Evolutionary conservation across 2,888 invertebrate species (phyloP).

Genomic region (Marronus borbonicus): DNA sequence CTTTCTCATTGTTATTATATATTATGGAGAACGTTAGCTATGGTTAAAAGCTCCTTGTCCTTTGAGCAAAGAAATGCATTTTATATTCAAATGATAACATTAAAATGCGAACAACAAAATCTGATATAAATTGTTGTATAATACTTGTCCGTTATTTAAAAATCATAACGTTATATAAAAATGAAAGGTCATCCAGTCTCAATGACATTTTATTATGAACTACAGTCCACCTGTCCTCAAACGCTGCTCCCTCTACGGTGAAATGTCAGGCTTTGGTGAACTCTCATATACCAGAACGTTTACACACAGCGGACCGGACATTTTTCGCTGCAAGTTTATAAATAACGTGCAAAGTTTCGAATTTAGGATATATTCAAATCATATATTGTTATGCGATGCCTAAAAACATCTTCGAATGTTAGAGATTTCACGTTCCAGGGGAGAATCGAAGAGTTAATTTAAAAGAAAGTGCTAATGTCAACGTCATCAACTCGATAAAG

Average conservation of each 20-base stretch:
- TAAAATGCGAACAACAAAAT: neutral
- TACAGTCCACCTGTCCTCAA: constrained; percentile 21
- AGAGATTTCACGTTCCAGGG: no score
- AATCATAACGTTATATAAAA: constrained; percentile 25
- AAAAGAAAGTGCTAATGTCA: no score
- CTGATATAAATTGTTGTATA: neutral
- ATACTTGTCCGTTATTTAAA: constrained; percentile 25
- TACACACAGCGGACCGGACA: neutral
- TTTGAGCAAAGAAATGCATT: no score
- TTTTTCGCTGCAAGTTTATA: neutral
- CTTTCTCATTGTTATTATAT: no score
- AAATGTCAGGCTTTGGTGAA: constrained; percentile 32
- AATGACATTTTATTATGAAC: constrained; percentile 32
- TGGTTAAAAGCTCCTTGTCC: no score
- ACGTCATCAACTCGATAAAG: no score
- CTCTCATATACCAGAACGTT: neutral
- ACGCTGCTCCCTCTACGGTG: constrained; percentile 7
- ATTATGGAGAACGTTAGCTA: no score
- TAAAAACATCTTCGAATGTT: no score
- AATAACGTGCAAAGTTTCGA: no score
- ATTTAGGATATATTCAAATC: neutral
- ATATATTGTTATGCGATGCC: no score
- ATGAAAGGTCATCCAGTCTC: constrained; percentile 33
- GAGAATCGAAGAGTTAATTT: no score
- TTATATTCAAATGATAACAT: no score